Evolutionary conservation across 2,113 vertebrate genomes (phyloP), one percentile per base, ranked within the genome.

Genomic region (Lepisosteus oculatus): DNA sequence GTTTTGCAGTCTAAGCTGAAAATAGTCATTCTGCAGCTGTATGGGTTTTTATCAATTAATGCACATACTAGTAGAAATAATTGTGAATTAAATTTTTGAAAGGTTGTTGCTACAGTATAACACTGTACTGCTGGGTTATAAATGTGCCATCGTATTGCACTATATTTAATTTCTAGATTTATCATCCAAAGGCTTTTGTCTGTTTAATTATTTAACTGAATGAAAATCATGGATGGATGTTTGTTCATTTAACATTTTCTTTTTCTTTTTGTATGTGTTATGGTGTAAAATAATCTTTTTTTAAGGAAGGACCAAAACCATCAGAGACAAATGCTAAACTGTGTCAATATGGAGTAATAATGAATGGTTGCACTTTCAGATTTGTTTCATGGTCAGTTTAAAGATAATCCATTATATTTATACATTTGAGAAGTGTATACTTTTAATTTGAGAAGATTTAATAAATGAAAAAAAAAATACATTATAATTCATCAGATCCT

Each of bases 401-500:
- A 83, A 86, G 65, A 90, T 87, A 78, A 86, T 89, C 84, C 85
- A 77, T 92, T 92, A 92, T 94, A 94, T 96, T 95, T 95, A 93
- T 95, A 94, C 90, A 94, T 93, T 90, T 87, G 76, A 85, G 80
- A 83, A 77, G 72, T 72, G 85, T 88, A 93, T 89, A 87, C 86
- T 90, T 96, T 95, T 90, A 87, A 84, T 94, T 94, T 93, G 84
- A 84, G 85, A 78, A 88, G 84, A 78, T 89, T 86, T 93, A 88
- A 86, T 93, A 93, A 88, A 91, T 88, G 80, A 89, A 86, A 29
- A 93, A 29, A 93, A 89, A 87, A 88, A 87, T 89, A 88, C 81
- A 83, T 86, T 92, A 91, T 92, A 80, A 91, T 92, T 95, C 86
- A 89, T 88, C 86, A 85, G 85, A 71, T 87, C 77, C 86, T 77